Conservation (phyloP, 2,797 vertebrate genomes). For the Acrocephalus scirpaceus region DNA sequence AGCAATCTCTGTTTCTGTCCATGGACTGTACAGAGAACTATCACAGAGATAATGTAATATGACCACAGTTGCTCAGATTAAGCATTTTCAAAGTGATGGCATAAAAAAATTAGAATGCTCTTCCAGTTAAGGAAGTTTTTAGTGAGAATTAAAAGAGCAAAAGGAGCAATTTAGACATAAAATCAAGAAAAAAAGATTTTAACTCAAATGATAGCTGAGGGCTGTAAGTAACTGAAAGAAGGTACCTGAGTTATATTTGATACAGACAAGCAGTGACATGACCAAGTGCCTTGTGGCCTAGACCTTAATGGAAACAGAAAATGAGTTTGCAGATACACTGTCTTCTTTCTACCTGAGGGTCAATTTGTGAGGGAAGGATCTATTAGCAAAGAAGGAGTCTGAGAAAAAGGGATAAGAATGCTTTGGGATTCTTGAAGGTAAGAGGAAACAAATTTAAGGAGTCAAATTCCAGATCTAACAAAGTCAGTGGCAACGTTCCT, state of each 20-base stretch:
- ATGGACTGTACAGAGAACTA: background rate
- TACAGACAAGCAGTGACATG: accelerated
- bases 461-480: background rate
- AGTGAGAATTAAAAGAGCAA: background rate
- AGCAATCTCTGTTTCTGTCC: background rate
- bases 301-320: background rate
- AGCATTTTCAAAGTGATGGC: background rate
- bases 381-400: background rate
- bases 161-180: background rate
- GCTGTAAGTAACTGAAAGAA: background rate
- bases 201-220: background rate
- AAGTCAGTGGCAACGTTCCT: background rate
- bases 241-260: background rate
- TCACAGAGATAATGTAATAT: background rate
- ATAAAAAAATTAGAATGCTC: background rate
- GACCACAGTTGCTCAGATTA: background rate
- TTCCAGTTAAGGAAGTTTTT: background rate
- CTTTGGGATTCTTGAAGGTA: background rate
- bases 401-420: background rate
- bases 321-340: background rate
- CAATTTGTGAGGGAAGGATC: background rate
- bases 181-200: background rate
- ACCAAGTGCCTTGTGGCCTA: background rate
- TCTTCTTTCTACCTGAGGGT: background rate
- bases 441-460: background rate